Base-by-base conservation (phyloP, 1,140 invertebrate genomes). In the Aphelinus atriplicis region DNA sequence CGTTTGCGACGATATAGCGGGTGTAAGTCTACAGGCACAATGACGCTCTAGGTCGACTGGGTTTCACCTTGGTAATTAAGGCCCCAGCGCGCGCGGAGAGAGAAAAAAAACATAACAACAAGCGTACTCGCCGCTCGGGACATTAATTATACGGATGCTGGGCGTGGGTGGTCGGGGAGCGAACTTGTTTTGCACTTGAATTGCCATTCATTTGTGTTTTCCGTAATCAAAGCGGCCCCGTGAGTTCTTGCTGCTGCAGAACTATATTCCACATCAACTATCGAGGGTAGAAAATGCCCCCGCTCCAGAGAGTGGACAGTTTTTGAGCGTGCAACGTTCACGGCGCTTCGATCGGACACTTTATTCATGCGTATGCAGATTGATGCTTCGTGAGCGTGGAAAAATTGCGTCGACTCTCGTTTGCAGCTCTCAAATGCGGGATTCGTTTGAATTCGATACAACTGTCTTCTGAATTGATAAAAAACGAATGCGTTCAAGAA, bases 51-150 rank as follows among this genome's bases (percentile, higher is more conserved):
- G 55, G 9, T 6, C 4, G 2, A 62, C 64, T 67, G 48, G 65
- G 68, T 73, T 68, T 68, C 51, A 48, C 10, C 51, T 69, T 57
- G 66, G 67, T 70, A 75, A 75, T 75, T 75, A 75, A 75, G 67
- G 57, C 46, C 2, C 46, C 2, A 5, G 64, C 42, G 2, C 7
- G 2, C 10, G 51, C 7, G 46, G 57, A 69, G 63, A 62, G 57
- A 69, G 56, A 69, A 26, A n/a, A 7, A 6, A 53, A 57, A 68
- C 51, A 53, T 9, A 53, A 53, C 4, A 53, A 53, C 51, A 53
- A 4, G 51, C 51, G 51, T 9, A 43, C 6, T 62, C 0, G 4
- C 10, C 51, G 57, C 47, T 26, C 7, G 3, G 6, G 7, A 62
- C 67, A 75, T 75, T 75, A 75, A 75, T 75, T 70, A 64, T 64